These are phyloP conservation scores for Ophion ellenae DNA, from an alignment of 2,888 invertebrate genomes.

Conservation along the genomic window DNA sequence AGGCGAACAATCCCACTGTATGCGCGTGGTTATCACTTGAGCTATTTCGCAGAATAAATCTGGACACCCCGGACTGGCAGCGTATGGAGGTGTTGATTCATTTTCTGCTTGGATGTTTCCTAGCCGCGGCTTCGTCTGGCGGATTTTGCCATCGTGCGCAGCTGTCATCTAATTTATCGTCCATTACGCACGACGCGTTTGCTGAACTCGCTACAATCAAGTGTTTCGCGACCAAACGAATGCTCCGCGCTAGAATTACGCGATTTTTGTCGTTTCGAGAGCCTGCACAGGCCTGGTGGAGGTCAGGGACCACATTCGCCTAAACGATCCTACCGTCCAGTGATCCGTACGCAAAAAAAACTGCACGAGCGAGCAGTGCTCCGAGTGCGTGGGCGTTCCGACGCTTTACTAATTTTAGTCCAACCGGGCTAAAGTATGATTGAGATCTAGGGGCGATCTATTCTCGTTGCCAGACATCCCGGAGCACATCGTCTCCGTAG, in stretches of 20 bases:
- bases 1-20: neutral
- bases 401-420: slow-evolving; percentile 52
- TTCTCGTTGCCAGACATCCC: slow-evolving; percentile 31
- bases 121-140: no score
- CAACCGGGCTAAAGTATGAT: slow-evolving; percentile 37
- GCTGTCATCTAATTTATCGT: no score
- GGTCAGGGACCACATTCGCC: slow-evolving; percentile 31
- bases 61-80: neutral
- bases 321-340: neutral
- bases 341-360: neutral
- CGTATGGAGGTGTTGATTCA: neutral
- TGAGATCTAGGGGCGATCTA: slow-evolving; percentile 41
- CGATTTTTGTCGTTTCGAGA: neutral
- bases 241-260: no score
- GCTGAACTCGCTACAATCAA: no score
- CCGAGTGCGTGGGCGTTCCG: slow-evolving; percentile 20
- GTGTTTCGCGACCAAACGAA: no score
- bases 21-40: neutral
- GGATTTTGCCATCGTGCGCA: no score
- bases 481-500: slow-evolving; percentile 8
- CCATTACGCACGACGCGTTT: no score
- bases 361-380: neutral
- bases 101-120: no score
- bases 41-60: neutral
- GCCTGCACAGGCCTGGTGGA: neutral